Base-by-base conservation (phyloP, 2,888 invertebrate species). In the Ferdinandea cuprea region DNA sequence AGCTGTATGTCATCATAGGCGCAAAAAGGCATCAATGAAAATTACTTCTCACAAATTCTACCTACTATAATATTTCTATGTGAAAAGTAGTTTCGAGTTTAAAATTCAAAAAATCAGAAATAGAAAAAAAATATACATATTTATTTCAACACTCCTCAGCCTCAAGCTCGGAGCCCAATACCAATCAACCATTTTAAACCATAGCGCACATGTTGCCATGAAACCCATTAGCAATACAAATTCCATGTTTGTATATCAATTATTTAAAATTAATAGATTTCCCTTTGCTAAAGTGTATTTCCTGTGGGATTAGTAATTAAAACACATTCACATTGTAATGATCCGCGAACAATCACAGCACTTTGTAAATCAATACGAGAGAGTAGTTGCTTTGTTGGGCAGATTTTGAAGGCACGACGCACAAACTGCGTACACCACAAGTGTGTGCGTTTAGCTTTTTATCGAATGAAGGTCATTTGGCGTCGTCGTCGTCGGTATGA, bases 401-500 rank as follows among this genome's bases (percentile, higher is more conserved):
- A n/a, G n/a, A n/a, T n/a, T n/a, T 44, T 44, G 9, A 44, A 19
- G 13, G 13, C 42, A 9, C 17, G 7, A 9, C 17, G 7, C 15
- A 9, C 9, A 40, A 37, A 40, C 13, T 40, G 17, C 19, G 46
- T 46, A 46, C 28, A 35, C 28, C 13, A n/a, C n/a, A n/a, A n/a
- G n/a, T n/a, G 44, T 44, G 11, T 44, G 17, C 11, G 19, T 42
- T 46, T 13, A 73, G 19, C 9, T 15, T 44, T 46, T 37, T 32
- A 21, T 48, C 66, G 68, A 74, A 40, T 63, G 54, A 61, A 54
- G 56, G 61, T 46, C 61, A 35, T 73, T 66, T n/a, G n/a, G n/a
- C 59, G 79, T 66, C 59, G 59, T 61, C 52, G 73, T 73, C 66
- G 66, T 59, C 66, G 52, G 66, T 66, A 66, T 61, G 59, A 73